phyloP scores from a whole-genome alignment of 2,113 vertebrate species.

The human region GRCh38 chr1:186049001-186049500 shows the following conservation, averaged over 20 bases:
- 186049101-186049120: neutral
- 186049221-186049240: rapidly evolving
- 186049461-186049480: neutral
- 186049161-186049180: neutral
- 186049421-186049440: neutral
- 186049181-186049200: neutral
- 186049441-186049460: too few relatives aligned
- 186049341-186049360: neutral
- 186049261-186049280: neutral
- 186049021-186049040: neutral
- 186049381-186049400: neutral
- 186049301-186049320: neutral
- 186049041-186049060: neutral
- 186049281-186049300: neutral
- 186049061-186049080: neutral
- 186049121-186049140: neutral
- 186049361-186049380: neutral
- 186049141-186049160: neutral
- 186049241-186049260: too few relatives aligned
- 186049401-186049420: neutral
- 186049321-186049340: neutral
- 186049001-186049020: neutral
- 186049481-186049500: neutral
- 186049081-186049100: neutral
- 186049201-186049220: neutral